Base-by-base conservation (phyloP, 2,113 vertebrate species). In the Butorides virescens region DNA sequence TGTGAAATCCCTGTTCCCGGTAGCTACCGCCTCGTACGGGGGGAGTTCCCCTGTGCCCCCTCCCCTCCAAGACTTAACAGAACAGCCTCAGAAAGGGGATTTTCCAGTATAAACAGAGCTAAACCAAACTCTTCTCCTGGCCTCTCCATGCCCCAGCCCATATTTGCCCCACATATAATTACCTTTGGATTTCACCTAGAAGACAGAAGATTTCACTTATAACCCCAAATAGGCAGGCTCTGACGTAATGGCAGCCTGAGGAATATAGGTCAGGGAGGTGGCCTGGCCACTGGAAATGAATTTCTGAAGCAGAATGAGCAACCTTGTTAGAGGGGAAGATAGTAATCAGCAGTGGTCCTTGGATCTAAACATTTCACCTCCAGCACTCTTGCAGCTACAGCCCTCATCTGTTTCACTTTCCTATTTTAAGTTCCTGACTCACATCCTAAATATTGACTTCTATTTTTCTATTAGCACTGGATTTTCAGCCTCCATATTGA, bases 371-470 rank as follows among this genome's bases (percentile, higher is more conserved):
- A 94, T 88, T 91, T 95, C 96, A 96, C 97, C 98, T 98, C 90
- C 96, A 98, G 90, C 88, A 96, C 97, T 96, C 93, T 93, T 92
- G 94, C 95, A 97, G 95, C 97, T 96, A 96, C 93, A 97, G 95
- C 70, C 91, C 88, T 96, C 96, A 98, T 97, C 97, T 98, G 97
- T 97, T 98, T 98, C 96, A 92, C 95, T 98, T 98, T 97, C 95
- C 97, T 98, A 98, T 98, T 98, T 98, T 97, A 93, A 98, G 97
- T 95, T 96, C 96, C 94, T 98, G 98, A 98, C 97, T 98, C 98
- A 98, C 96, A 98, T 97, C 96, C 94, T 96, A 98, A 98, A 98
- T 98, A 98, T 98, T 98, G 98, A 98, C 98, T 98, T 98, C 97
- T 98, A 97, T 98, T 98, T 98, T 98, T 98, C 98, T 98, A 97